A percentile compares a stretch with the other conserved stretches of the same genome.
These are phyloP conservation scores for Dipodomys merriami DNA, from an alignment of 2,113 vertebrate genomes.

Conservation along the genomic window DNA sequence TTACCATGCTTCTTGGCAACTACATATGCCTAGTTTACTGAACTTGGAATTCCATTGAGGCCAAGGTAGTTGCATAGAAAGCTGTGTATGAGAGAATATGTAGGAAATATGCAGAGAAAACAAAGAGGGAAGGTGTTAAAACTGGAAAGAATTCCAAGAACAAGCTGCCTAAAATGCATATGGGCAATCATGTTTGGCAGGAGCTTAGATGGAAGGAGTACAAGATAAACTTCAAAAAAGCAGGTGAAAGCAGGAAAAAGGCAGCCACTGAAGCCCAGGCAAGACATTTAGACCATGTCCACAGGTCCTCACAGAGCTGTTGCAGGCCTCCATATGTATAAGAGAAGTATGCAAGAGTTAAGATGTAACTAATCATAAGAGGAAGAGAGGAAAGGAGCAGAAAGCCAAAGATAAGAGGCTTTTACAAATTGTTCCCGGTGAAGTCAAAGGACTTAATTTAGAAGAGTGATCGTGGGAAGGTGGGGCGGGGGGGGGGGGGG, in stretches of 20 bases:
- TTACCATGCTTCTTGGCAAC: neutral
- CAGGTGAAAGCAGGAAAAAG: neutral
- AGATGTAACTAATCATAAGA: neutral
- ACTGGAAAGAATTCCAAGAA: slow-evolving; percentile 36
- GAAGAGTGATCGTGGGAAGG: neutral
- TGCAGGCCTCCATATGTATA: neutral
- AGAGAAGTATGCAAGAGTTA: neutral
- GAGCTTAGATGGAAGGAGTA: neutral
- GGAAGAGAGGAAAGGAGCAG: neutral
- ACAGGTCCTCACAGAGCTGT: neutral
- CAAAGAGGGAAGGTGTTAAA: neutral
- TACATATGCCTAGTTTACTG: neutral
- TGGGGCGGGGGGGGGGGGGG: neutral
- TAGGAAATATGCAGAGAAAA: neutral
- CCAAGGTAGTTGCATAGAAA: slow-evolving; percentile 17
- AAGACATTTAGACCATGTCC: neutral
- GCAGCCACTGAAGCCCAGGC: neutral
- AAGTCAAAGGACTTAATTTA: neutral
- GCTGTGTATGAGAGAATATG: neutral
- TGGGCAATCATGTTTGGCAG: neutral
- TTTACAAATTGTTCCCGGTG: neutral
- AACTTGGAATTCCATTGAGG: neutral
- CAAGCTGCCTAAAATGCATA: neutral
- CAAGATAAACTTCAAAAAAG: neutral
- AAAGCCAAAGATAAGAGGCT: neutral